Evolutionary conservation across 2,888 invertebrate genomes (phyloP).

Genomic region (Adela reaumurella): DNA sequence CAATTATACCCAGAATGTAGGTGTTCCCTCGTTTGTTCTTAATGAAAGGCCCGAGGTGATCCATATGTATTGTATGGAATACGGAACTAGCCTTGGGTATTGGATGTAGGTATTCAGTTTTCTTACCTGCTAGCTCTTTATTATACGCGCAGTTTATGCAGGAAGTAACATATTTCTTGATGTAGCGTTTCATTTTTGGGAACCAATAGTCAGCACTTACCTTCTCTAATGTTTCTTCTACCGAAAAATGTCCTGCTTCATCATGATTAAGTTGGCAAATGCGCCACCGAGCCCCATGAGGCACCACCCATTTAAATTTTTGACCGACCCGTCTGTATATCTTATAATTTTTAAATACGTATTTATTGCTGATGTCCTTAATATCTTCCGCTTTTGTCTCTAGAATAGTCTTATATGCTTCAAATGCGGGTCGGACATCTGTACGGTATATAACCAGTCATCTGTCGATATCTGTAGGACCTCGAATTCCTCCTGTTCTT

Average conservation of each 20-base stretch:
- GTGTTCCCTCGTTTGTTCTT: conserved; percentile 6
- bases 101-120: conserved; percentile 8
- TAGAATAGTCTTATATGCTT: conserved; percentile 1
- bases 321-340: not conserved
- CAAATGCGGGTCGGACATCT: conserved; percentile 7
- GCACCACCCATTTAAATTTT: conserved; percentile 5
- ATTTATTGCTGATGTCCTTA: conserved; percentile 2
- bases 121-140: conserved; percentile 5
- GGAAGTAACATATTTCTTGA: conserved; percentile 3
- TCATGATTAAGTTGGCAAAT: not conserved
- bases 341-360: conserved; percentile 1
- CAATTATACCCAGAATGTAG: conserved; percentile 7
- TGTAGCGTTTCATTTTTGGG: conserved; percentile 2
- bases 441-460: conserved; percentile 13
- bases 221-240: conserved; percentile 1
- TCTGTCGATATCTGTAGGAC: not conserved
- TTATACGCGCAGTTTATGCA: conserved; percentile 4
- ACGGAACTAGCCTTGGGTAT: conserved; percentile 11
- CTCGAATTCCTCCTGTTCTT: not conserved
- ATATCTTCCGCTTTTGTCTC: not conserved
- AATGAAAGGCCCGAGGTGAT: conserved; percentile 12
- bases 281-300: conserved; percentile 3
- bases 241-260: not conserved
- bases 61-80: conserved; percentile 11
- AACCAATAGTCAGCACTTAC: conserved; percentile 4